A percentile compares a stretch with the other conserved stretches of the same genome.
Evolutionary conservation across 2,797 vertebrate genomes (phyloP).

Genomic region (Sciaenops ocellatus): DNA sequence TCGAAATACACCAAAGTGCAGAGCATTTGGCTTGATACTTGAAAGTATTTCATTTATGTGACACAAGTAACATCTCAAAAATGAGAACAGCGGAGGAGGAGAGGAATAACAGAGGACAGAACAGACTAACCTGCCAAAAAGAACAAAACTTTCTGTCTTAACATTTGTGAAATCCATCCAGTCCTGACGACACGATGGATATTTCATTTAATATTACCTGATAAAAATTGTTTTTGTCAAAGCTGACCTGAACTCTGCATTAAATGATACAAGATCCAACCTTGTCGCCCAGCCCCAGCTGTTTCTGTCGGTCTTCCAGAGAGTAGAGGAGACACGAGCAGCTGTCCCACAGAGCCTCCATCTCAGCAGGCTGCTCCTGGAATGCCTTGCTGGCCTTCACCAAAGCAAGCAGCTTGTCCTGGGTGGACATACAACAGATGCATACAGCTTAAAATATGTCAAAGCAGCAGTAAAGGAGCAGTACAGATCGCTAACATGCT

Average conservation of each 20-base stretch:
- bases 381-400: constrained; percentile 89
- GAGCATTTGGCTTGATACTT: neutral
- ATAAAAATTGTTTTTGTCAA: neutral
- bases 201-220: neutral
- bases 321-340: constrained; percentile 89
- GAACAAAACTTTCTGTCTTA: neutral
- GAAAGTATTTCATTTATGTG: neutral
- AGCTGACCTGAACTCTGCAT: neutral
- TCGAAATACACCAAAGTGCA: neutral
- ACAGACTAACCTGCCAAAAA: neutral
- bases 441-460: neutral
- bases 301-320: constrained; percentile 88
- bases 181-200: neutral
- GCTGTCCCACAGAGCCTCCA: constrained; percentile 87
- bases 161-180: constrained; percentile 5
- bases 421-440: constrained; percentile 26
- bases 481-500: neutral
- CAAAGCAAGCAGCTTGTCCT: constrained; percentile 92
- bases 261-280: constrained; percentile 67
- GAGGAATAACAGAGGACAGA: neutral
- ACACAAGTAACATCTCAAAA: neutral
- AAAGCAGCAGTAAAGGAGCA: neutral
- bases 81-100: neutral
- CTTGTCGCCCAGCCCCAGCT: constrained; percentile 91
- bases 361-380: constrained; percentile 84